Evolutionary conservation across 2,888 invertebrate genomes (phyloP).

Genomic region (Amphipyra tragopoginis): DNA sequence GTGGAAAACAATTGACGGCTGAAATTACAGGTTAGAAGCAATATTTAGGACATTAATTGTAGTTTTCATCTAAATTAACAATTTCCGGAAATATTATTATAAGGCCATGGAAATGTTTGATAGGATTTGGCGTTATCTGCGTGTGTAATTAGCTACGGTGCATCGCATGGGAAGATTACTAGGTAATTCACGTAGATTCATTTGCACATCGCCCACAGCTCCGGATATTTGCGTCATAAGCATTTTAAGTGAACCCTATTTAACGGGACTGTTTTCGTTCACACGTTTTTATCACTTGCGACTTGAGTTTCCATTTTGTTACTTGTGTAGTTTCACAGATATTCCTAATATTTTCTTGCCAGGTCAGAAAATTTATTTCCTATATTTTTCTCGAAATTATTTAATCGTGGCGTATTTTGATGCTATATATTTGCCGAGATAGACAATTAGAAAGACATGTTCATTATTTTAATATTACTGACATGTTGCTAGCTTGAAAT

Average conservation of each 20-base stretch:
- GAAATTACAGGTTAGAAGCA: background rate
- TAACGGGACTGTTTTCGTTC: slow-evolving; percentile 36
- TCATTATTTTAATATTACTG: background rate
- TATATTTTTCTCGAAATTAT: slow-evolving; percentile 24
- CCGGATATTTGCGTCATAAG: slow-evolving; percentile 43
- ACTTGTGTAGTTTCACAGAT: slow-evolving; percentile 43
- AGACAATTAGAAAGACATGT: background rate
- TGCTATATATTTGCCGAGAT: slow-evolving; percentile 4
- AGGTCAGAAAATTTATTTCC: slow-evolving; percentile 26
- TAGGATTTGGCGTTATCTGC: slow-evolving; percentile 26
- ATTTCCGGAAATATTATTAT: too few relatives aligned
- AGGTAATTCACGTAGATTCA: slow-evolving; percentile 15
- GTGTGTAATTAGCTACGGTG: too few relatives aligned
- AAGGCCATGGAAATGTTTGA: slow-evolving; percentile 1
- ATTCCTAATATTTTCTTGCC: slow-evolving; percentile 32
- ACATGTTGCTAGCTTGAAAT: too few relatives aligned
- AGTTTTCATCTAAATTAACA: too few relatives aligned
- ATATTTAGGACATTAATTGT: too few relatives aligned
- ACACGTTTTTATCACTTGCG: slow-evolving; percentile 42
- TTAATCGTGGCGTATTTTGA: slow-evolving; percentile 18
- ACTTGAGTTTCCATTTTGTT: slow-evolving; percentile 41
- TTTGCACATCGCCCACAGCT: slow-evolving; percentile 29
- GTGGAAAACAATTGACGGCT: too few relatives aligned
- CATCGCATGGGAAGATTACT: slow-evolving; percentile 24
- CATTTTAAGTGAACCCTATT: slow-evolving; percentile 43